Base-by-base conservation (phyloP, 2,888 invertebrate species). In the Drosophila bunnanda region DNA sequence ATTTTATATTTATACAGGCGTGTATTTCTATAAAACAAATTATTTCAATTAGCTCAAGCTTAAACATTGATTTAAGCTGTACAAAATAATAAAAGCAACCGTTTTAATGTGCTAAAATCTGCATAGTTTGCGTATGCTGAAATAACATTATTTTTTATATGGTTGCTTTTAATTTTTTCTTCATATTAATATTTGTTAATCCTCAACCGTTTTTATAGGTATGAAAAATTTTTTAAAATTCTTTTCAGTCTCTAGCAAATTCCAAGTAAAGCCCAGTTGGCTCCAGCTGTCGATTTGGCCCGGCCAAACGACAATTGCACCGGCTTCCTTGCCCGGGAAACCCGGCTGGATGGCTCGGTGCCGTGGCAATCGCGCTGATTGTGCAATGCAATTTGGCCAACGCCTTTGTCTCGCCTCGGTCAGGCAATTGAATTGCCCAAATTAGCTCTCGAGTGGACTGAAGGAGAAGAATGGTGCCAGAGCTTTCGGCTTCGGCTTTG, bases 321-420 rank as follows among this genome's bases (percentile, higher is more conserved):
- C 68, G 68, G 44, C 44, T 58, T 53, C 57, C 32, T 20, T 44
- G 64, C 15, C 32, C 20, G 20, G 50, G 22, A 10, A 15, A 59
- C 75, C 32, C 38, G n/a, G 38, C 57, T 46, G 61, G 54, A 32
- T 25, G 34, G 28, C 22, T 25, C 36, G 50, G 61, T 50, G 17
- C 39, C 64, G 66, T 60, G 76, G 66, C 87, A 86, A 86, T 86
- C 62, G 50, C 76, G 64, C 76, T 82, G 88, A 82, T 82, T 87
- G 88, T 65, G 59, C 68, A 70, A 74, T 78, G 79, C 82, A 81
- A 81, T 84, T 78, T 78, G 72, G 70, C 68, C 62, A 53, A 46
- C 48, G 77, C 77, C 68, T 77, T 87, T 82, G 88, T 81, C 79
- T 77, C 60, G 77, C 70, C 75, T 52, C 39, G 52, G 62, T 30